phyloP scores from a whole-genome alignment of 1,140 invertebrate genomes.

The Ceratoteleas bidentatus region DNA sequence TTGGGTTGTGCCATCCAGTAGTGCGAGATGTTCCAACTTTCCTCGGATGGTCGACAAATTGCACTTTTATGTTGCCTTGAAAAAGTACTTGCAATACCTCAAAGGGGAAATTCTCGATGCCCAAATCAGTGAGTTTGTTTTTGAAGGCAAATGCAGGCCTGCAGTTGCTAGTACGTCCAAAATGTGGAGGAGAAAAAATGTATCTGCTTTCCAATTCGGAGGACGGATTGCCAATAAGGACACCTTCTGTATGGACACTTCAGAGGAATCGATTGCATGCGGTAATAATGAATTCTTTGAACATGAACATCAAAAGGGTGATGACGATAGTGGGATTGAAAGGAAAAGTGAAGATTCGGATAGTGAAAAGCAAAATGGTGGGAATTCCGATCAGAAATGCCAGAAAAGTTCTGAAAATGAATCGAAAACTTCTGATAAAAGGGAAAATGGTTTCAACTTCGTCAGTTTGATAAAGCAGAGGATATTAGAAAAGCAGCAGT shows the following conservation, averaged over 20 bases:
- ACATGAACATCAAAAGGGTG: slow-evolving; percentile 36
- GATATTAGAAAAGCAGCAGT: slow-evolving; percentile 56
- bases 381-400: slow-evolving; percentile 11
- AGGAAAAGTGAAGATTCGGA: not conserved
- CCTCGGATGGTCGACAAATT: slow-evolving; percentile 78
- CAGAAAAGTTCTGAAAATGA: not conserved
- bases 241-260: too few relatives aligned
- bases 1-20: slow-evolving; percentile 80
- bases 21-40: slow-evolving; percentile 78
- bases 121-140: slow-evolving; percentile 71
- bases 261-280: slow-evolving; percentile 68
- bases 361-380: not conserved
- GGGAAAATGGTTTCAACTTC: slow-evolving; percentile 65
- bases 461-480: slow-evolving; percentile 75
- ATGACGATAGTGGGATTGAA: slow-evolving; percentile 27
- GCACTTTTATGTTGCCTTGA: slow-evolving; percentile 76
- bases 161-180: slow-evolving; percentile 72
- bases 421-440: slow-evolving; percentile 1
- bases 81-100: slow-evolving; percentile 74
- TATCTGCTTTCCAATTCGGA: slow-evolving; percentile 72
- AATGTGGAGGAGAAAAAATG: slow-evolving; percentile 76
- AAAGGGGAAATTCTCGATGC: slow-evolving; percentile 73
- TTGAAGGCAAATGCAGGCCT: slow-evolving; percentile 73
- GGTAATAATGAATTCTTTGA: slow-evolving; percentile 72
- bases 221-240: slow-evolving; percentile 76